Conservation (phyloP, 2,113 vertebrate species). For the Lonchura striata region DNA sequence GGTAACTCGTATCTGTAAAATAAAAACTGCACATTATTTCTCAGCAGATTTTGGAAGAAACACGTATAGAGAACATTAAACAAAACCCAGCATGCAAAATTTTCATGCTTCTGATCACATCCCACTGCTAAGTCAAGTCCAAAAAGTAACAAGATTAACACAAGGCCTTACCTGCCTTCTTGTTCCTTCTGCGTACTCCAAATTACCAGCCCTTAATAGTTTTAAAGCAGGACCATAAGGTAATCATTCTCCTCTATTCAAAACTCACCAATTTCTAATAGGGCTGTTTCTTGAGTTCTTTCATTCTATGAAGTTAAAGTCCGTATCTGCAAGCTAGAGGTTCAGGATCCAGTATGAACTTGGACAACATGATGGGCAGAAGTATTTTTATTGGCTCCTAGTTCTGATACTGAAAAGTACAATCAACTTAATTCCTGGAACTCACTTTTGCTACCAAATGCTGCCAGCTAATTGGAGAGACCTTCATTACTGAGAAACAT, state of each 20-base stretch:
- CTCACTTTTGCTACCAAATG: not conserved
- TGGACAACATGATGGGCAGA: not conserved
- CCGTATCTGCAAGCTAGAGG: not conserved
- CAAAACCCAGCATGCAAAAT: not conserved
- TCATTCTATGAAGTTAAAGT: not conserved
- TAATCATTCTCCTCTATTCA: not conserved
- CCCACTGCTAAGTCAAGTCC: not conserved
- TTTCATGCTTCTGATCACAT: not conserved
- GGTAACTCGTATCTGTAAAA: slow-evolving; percentile 82
- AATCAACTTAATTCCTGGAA: not conserved
- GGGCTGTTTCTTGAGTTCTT: not conserved
- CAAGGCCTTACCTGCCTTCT: not conserved
- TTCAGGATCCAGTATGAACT: not conserved
- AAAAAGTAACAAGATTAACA: not conserved
- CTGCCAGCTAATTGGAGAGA: not conserved
- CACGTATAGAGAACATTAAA: not conserved
- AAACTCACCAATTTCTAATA: not conserved
- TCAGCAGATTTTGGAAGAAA: not conserved
- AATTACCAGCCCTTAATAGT: not conserved
- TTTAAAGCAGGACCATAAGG: not conserved
- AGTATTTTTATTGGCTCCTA: not conserved
- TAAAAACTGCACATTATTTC: not conserved
- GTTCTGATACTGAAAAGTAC: not conserved
- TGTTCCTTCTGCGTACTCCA: not conserved
- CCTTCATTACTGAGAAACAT: not conserved